Conservation (phyloP, 2,797 vertebrate genomes). For the Pangasius larnaudii region DNA sequence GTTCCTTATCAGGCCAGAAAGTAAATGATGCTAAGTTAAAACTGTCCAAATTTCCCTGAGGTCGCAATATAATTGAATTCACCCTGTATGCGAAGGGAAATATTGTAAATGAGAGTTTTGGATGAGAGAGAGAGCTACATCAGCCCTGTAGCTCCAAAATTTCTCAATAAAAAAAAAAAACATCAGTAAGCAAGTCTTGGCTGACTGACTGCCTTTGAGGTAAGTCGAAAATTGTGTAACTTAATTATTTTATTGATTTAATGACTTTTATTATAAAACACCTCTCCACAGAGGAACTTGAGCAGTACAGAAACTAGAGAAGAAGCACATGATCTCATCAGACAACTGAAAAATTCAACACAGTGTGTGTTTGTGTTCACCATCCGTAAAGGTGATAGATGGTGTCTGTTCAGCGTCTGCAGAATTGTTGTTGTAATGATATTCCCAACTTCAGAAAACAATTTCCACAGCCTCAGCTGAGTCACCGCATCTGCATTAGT, state of each 20-base stretch:
- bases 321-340: not conserved
- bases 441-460: constrained; percentile 4
- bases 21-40: not conserved
- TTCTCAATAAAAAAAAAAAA: not conserved
- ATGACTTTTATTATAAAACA: not conserved
- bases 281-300: not conserved
- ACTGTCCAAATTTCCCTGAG: not conserved
- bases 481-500: constrained; percentile 1
- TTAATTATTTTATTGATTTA: not conserved
- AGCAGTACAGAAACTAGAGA: not conserved
- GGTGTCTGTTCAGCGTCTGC: not conserved
- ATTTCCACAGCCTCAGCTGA: constrained; percentile 13
- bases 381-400: constrained; percentile 12
- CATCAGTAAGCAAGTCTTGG: not conserved
- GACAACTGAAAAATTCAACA: not conserved
- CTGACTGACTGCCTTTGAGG: not conserved
- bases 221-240: not conserved
- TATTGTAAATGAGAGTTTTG: not conserved
- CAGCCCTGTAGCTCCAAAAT: not conserved
- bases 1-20: not conserved
- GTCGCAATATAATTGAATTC: not conserved
- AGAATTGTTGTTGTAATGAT: constrained; percentile 7
- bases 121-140: not conserved
- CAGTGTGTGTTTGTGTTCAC: not conserved
- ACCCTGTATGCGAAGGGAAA: not conserved